A percentile compares a stretch with the other conserved stretches of the same genome.
phyloP scores from a whole-genome alignment of 30 jellyfish, hydroid and myxozoan species.

The Pseudorhiza aurosa region DNA sequence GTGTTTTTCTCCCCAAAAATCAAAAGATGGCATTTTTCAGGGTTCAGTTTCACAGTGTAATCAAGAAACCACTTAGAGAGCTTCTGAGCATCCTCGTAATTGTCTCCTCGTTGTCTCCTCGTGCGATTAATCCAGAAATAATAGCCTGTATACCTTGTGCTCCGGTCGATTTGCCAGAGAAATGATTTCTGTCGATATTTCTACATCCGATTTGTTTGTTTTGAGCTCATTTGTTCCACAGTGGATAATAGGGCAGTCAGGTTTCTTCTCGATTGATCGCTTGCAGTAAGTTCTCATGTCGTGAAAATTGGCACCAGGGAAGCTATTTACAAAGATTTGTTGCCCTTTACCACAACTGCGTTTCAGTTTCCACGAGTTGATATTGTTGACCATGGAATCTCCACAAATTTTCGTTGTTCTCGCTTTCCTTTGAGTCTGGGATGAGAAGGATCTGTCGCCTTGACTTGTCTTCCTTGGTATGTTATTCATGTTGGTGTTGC shows the following conservation, averaged over 20 bases:
- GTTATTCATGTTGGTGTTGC: background rate
- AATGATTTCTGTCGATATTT: slow-evolving; percentile 9
- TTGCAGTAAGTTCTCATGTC: slow-evolving; percentile 10
- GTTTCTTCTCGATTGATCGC: slow-evolving; percentile 18
- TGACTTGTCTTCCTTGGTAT: background rate
- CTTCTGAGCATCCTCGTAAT: no score
- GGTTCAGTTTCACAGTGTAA: no score
- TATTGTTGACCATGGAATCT: slow-evolving; percentile 20
- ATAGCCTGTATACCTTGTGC: slow-evolving; percentile 22
- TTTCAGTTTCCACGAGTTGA: background rate
- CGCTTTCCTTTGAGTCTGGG: slow-evolving; percentile 1
- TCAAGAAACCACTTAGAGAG: no score
- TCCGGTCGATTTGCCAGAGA: background rate
- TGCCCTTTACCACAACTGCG: slow-evolving; percentile 24
- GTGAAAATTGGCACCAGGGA: slow-evolving; percentile 17
- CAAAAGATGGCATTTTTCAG: no score
- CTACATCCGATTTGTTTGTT: slow-evolving; percentile 9
- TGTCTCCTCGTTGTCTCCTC: slow-evolving; percentile 12
- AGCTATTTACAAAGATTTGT: background rate
- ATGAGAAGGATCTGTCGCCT: background rate
- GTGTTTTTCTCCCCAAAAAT: no score
- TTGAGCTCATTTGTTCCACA: slow-evolving; percentile 14
- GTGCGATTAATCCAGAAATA: slow-evolving; percentile 4
- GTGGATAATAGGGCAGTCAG: slow-evolving; percentile 19
- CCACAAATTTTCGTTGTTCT: slow-evolving; percentile 17